A percentile compares a stretch with the other conserved stretches of the same genome.
phyloP scores from a whole-genome alignment of 2,797 vertebrate genomes.

The Diplodus puntazzo region DNA sequence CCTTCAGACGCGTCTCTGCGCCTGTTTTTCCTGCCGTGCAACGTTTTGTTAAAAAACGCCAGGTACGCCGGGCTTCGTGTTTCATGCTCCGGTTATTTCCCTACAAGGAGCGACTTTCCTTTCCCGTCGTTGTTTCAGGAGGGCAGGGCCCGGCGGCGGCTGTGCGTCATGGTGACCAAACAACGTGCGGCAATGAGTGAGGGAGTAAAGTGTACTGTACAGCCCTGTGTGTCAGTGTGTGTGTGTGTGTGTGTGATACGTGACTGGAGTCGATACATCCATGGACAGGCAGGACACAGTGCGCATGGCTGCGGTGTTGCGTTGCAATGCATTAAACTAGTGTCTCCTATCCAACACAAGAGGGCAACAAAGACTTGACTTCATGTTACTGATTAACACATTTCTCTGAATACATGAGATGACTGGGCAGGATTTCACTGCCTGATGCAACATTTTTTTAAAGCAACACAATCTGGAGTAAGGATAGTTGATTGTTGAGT shows the following conservation, averaged over 20 bases:
- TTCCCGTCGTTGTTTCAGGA: not conserved
- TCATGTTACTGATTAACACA: not conserved
- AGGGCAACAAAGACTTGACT: conserved; percentile 23
- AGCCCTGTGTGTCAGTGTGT: no score
- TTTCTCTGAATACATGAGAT: rapidly evolving
- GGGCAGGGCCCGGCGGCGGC: not conserved
- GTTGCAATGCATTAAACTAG: not conserved
- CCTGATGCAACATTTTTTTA: not conserved
- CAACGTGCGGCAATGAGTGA: conserved; percentile 2
- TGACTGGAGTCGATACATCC: conserved; percentile 25
- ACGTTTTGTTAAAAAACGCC: not conserved
- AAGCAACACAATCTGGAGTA: not conserved
- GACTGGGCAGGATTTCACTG: not conserved
- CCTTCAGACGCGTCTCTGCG: not conserved
- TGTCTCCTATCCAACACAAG: conserved; percentile 1
- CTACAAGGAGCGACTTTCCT: not conserved
- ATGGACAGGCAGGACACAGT: conserved; percentile 17
- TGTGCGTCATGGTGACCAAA: conserved; percentile 17
- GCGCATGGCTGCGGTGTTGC: conserved; percentile 8
- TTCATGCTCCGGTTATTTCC: no score
- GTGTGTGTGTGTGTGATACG: conserved; percentile 23
- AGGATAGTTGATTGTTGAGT: no score
- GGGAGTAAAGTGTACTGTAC: not conserved
- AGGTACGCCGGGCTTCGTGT: not conserved
- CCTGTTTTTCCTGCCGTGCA: not conserved